These are phyloP conservation scores for Penaeus monodon DNA, from an alignment of 2,888 invertebrate genomes.

Conservation along the genomic window DNA sequence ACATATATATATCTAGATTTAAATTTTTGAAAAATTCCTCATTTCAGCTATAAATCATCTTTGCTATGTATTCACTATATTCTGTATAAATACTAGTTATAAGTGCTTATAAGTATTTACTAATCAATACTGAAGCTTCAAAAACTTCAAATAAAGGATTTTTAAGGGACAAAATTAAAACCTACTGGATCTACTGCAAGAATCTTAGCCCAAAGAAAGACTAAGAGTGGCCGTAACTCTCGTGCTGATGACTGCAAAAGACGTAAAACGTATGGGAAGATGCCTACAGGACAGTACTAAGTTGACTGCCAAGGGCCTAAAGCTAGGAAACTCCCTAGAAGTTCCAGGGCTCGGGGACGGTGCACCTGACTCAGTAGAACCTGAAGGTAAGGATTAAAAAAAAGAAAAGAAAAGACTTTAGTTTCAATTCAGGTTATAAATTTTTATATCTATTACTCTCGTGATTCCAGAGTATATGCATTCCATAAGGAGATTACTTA, in stretches of 20 bases:
- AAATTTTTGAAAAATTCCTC: too few relatives aligned
- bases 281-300: constrained; percentile 96
- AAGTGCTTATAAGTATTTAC: neutral
- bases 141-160: neutral
- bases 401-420: too few relatives aligned
- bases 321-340: constrained; percentile 92
- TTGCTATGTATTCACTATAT: too few relatives aligned
- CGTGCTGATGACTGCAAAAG: constrained; percentile 93
- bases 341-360: constrained; percentile 91
- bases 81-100: constrained; percentile 69
- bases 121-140: neutral
- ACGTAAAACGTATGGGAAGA: constrained; percentile 98
- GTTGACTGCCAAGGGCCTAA: constrained; percentile 95
- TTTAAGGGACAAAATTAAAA: constrained; percentile 65
- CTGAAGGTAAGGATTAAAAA: constrained; percentile 66
- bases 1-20: too few relatives aligned
- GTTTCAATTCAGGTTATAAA: neutral
- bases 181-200: constrained; percentile 93
- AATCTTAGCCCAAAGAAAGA: constrained; percentile 99
- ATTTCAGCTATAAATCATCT: too few relatives aligned
- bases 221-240: constrained; percentile 91
- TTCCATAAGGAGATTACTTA: neutral
- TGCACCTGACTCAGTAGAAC: constrained; percentile 82
- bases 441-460: neutral
- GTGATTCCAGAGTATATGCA: too few relatives aligned